These are phyloP conservation scores for Sarcoramphus papa DNA, from an alignment of 2,797 vertebrate genomes.

Conservation along the genomic window DNA sequence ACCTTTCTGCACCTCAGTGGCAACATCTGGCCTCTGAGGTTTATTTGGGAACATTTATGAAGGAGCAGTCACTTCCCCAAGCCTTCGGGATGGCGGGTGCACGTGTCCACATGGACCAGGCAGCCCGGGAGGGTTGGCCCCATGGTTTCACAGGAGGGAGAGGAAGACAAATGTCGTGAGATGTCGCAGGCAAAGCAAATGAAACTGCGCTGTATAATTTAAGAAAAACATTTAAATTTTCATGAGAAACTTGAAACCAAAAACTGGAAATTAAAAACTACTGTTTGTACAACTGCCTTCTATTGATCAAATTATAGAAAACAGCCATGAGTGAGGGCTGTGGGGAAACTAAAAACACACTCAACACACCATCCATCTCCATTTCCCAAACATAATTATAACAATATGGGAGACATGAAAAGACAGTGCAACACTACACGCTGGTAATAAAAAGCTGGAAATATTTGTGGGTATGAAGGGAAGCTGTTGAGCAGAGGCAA, in stretches of 20 bases:
- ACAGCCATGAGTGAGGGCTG: not conserved
- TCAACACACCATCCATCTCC: not conserved
- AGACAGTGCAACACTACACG: not conserved
- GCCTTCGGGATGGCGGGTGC: fast-evolving
- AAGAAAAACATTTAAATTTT: not conserved
- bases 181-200: not conserved
- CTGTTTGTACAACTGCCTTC: not conserved
- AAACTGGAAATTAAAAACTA: conserved; percentile 15
- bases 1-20: not conserved
- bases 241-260: not conserved
- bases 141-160: fast-evolving
- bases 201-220: not conserved
- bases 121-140: not conserved
- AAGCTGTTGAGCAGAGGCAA: not conserved
- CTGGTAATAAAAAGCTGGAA: not conserved
- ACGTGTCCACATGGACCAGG: fast-evolving
- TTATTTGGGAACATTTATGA: not conserved
- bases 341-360: not conserved
- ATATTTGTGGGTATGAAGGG: not conserved
- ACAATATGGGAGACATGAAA: not conserved
- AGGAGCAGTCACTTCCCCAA: not conserved
- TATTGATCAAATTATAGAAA: not conserved
- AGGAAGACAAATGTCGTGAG: not conserved
- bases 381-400: not conserved
- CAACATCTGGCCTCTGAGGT: not conserved